Base-by-base conservation (phyloP, 1,140 invertebrate species). In the Drosophila nasuta region DNA sequence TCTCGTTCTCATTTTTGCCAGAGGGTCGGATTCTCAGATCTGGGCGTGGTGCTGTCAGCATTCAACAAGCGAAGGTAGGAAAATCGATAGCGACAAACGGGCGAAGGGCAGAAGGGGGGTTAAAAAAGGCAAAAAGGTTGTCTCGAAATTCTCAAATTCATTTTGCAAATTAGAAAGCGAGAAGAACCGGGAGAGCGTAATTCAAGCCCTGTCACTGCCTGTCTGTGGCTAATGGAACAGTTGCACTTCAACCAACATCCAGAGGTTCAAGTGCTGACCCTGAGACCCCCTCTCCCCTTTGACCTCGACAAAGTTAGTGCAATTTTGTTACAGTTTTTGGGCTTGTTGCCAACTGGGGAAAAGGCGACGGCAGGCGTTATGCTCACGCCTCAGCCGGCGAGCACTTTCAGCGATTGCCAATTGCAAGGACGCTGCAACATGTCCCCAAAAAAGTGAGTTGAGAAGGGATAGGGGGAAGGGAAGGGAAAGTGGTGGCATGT, bases 151-250 rank as follows among this genome's bases (percentile, higher is more conserved):
- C 65, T 71, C 57, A 87, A 87, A 77, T 68, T 70, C 65, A 77
- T 86, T 86, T 88, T 88, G 83, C 83, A 87, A 87, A 87, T 88
- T 88, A 88, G 83, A 87, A 82, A 82, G 69, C 79, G 30, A 33
- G 15, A 15, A 5, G 30, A 33, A 25, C 66, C 11, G 11, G 67
- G 67, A 67, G 77, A 66, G 43, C 76, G 70, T 82, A 86, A 86
- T 86, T 86, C 63, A 77, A 60, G 59, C 71, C 49, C 82, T 85
- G 82, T 81, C 82, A 77, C 41, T 69, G 70, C 38, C 70, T 43
- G 41, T 58, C 63, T 38, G 41, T 68, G 58, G 43, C 48, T 28
- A 25, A 41, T 54, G 68, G 56, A n/a, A 38, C 41, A 62, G 75
- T 69, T 77, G 45, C 75, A 77, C 79, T 75, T 75, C 67, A 67